Conservation (phyloP, 2,888 invertebrate genomes). For the Philereme transversata region DNA sequence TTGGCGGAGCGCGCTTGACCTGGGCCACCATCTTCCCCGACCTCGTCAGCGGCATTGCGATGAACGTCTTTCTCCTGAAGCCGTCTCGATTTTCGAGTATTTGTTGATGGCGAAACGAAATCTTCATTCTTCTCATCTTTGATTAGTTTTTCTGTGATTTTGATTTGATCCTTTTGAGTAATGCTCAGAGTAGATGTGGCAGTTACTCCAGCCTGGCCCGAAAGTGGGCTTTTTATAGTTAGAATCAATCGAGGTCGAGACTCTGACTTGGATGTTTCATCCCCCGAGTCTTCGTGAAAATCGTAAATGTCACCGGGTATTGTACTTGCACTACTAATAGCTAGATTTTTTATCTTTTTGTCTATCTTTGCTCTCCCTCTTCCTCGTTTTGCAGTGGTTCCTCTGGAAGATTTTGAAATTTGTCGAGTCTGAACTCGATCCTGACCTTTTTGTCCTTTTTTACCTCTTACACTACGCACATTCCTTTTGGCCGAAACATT, state of each 20-base stretch:
- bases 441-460: slow-evolving; percentile 63
- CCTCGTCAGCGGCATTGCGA: slow-evolving; percentile 92
- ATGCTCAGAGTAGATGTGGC: slow-evolving; percentile 72
- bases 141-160: slow-evolving; percentile 56
- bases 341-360: slow-evolving; percentile 74
- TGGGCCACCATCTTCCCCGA: slow-evolving; percentile 88
- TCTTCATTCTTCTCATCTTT: slow-evolving; percentile 84
- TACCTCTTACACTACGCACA: slow-evolving; percentile 73
- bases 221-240: slow-evolving; percentile 90
- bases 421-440: slow-evolving; percentile 77
- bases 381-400: slow-evolving; percentile 69
- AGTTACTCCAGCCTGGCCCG: slow-evolving; percentile 67
- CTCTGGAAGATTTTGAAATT: slow-evolving; percentile 71
- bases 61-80: slow-evolving; percentile 91
- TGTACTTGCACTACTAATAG: slow-evolving; percentile 82
- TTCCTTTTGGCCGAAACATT: slow-evolving; percentile 61
- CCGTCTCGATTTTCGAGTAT: slow-evolving; percentile 92
- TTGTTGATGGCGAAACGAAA: slow-evolving; percentile 85
- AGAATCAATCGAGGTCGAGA: slow-evolving; percentile 90
- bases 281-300: slow-evolving; percentile 95
- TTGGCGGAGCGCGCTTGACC: slow-evolving; percentile 53
- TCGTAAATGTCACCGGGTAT: slow-evolving; percentile 93
- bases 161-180: slow-evolving; percentile 64
- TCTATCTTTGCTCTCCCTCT: slow-evolving; percentile 80
- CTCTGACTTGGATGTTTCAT: slow-evolving; percentile 85